Evolutionary conservation across 1,140 invertebrate species (phyloP).

Genomic region (Acromyrmex echinatior): DNA sequence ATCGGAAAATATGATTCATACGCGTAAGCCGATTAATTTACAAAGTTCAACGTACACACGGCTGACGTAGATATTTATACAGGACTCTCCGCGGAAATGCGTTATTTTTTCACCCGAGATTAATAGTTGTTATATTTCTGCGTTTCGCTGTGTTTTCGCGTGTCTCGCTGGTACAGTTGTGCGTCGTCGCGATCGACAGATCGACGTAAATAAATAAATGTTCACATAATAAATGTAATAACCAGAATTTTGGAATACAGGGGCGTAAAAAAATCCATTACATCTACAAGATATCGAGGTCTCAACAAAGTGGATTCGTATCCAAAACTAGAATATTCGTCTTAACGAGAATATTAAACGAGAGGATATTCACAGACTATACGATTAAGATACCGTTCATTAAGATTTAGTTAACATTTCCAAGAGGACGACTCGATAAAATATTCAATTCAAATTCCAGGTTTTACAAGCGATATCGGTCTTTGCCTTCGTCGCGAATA

Average conservation of each 20-base stretch:
- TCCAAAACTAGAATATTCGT: neutral
- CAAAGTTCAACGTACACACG: slow-evolving; percentile 65
- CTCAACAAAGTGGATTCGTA: neutral
- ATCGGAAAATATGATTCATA: slow-evolving; percentile 72
- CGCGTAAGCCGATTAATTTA: slow-evolving; percentile 72
- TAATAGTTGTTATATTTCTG: slow-evolving; percentile 55
- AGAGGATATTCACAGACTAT: slow-evolving; percentile 17
- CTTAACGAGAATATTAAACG: slow-evolving; percentile 13
- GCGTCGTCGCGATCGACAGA: slow-evolving; percentile 27
- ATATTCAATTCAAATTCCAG: slow-evolving; percentile 11
- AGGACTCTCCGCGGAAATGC: slow-evolving; percentile 49
- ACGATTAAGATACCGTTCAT: slow-evolving; percentile 31
- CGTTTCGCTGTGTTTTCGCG: slow-evolving; percentile 18
- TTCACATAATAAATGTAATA: slow-evolving; percentile 24
- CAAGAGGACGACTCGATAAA: slow-evolving; percentile 26
- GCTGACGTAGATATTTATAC: slow-evolving; percentile 61
- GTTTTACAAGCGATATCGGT: neutral
- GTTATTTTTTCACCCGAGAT: slow-evolving; percentile 58
- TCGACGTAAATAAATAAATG: slow-evolving; percentile 34
- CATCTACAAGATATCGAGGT: neutral
- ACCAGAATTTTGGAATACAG: neutral
- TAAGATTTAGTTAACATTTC: slow-evolving; percentile 15
- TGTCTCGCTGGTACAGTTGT: slow-evolving; percentile 27
- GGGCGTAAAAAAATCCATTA: neutral
- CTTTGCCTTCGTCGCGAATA: slow-evolving; percentile 14